A percentile compares a stretch with the other conserved stretches of the same genome.
These are phyloP conservation scores for Oreortyx pictus DNA, from an alignment of 2,797 vertebrate genomes.

Conservation along the genomic window DNA sequence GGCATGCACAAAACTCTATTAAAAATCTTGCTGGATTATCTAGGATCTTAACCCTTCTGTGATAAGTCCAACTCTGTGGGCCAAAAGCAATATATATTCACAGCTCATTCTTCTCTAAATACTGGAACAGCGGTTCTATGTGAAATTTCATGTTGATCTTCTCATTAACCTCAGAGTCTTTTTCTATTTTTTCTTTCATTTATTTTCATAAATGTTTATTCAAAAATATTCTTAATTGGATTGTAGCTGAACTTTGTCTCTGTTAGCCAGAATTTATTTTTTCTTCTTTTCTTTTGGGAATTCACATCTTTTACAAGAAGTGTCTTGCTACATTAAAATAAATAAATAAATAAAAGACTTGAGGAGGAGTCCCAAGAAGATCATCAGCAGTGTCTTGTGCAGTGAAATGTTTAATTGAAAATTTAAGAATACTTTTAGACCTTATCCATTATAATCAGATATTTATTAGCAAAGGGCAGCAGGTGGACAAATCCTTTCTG, in stretches of 20 bases:
- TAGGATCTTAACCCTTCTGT: neutral
- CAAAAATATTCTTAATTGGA: neutral
- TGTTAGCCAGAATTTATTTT: neutral
- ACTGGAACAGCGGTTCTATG: neutral
- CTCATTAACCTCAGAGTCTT: neutral
- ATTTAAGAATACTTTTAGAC: neutral
- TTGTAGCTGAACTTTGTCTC: neutral
- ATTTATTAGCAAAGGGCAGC: neutral
- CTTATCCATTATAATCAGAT: neutral
- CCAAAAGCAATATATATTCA: slow-evolving; percentile 16
- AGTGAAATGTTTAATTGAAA: neutral
- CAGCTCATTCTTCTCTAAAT: neutral
- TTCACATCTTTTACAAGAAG: neutral
- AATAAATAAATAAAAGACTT: neutral
- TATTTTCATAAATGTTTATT: neutral
- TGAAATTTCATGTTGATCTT: neutral
- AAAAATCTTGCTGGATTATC: neutral
- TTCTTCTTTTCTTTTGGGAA: neutral
- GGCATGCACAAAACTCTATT: neutral
- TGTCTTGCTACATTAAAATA: neutral
- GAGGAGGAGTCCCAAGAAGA: neutral
- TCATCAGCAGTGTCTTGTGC: neutral
- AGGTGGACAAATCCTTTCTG: neutral
- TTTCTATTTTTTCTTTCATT: neutral
- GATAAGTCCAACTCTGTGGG: neutral